These are phyloP conservation scores for Cyphomyrmex costatus DNA, from an alignment of 1,140 invertebrate genomes.

Conservation along the genomic window DNA sequence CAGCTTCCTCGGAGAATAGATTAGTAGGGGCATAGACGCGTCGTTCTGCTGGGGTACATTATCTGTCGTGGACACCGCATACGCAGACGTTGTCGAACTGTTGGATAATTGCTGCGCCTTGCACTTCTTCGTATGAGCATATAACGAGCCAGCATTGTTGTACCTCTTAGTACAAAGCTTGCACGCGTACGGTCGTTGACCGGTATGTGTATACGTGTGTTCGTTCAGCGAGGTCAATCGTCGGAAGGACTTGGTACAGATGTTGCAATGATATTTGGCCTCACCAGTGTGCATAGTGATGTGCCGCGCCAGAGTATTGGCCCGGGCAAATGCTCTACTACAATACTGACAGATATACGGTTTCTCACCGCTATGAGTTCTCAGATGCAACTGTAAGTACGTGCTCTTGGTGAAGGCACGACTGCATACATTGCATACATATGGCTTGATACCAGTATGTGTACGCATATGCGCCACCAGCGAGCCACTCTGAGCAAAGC, in stretches of 20 bases:
- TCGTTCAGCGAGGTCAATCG: conserved; percentile 83
- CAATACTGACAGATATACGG: conserved; percentile 91
- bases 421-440: conserved; percentile 85
- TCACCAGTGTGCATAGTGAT: conserved; percentile 90
- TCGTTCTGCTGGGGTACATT: conserved; percentile 66
- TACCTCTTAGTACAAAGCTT: conserved; percentile 89
- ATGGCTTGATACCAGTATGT: conserved; percentile 83
- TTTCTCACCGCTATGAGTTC: conserved; percentile 83
- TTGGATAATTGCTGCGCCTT: conserved; percentile 77
- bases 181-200: conserved; percentile 86
- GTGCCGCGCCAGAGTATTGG: conserved; percentile 94
- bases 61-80: conserved; percentile 66
- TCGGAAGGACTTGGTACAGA: conserved; percentile 82
- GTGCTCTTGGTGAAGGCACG: conserved; percentile 85
- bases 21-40: conserved; percentile 63
- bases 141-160: conserved; percentile 83
- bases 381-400: conserved; percentile 83
- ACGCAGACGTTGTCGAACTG: conserved; percentile 53
- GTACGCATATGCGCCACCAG: conserved; percentile 84
- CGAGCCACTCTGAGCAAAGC: conserved; percentile 83
- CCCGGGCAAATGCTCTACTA: conserved; percentile 89
- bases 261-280: conserved; percentile 83
- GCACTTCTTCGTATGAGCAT: conserved; percentile 84
- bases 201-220: conserved; percentile 84
- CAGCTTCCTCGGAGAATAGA: conserved; percentile 80